Percentiles rank a stretch among this genome's conserved stretches.
Conservation (phyloP, 1,140 invertebrate genomes). For the Dinoponera quadriceps region DNA sequence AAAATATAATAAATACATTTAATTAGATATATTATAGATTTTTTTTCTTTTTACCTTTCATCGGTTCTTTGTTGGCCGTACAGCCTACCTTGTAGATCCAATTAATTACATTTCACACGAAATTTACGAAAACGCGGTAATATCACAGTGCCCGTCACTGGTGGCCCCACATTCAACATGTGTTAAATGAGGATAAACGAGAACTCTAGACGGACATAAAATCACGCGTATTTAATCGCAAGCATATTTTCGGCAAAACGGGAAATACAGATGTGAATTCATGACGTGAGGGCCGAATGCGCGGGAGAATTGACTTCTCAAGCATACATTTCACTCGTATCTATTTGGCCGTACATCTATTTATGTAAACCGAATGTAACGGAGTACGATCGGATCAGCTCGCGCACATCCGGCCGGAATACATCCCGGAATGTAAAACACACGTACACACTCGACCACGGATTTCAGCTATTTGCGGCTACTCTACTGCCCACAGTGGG, state of each 20-base stretch:
- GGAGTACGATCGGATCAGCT: conserved; percentile 39
- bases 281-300: not conserved
- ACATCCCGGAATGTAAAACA: conserved; percentile 36
- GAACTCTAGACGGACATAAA: not conserved
- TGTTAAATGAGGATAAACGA: too few species aligned
- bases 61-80: too few species aligned
- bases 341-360: conserved; percentile 1
- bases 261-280: not conserved
- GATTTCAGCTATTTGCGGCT: conserved; percentile 48
- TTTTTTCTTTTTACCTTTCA: too few species aligned
- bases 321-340: conserved; percentile 1
- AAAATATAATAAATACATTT: too few species aligned
- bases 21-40: too few species aligned
- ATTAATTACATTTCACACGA: too few species aligned
- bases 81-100: too few species aligned
- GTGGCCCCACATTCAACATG: too few species aligned
- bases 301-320: conserved; percentile 32
- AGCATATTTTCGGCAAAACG: not conserved
- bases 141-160: too few species aligned
- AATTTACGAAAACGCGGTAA: too few species aligned
- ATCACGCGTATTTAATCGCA: not conserved
- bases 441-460: not conserved
- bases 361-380: conserved; percentile 50
- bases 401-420: not conserved
- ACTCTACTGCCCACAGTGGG: conserved; percentile 25